Percentiles rank a stretch among this genome's conserved stretches.
These are phyloP conservation scores for Prosopocoilus inquinatus DNA, from an alignment of 2,888 invertebrate genomes.

Conservation along the genomic window DNA sequence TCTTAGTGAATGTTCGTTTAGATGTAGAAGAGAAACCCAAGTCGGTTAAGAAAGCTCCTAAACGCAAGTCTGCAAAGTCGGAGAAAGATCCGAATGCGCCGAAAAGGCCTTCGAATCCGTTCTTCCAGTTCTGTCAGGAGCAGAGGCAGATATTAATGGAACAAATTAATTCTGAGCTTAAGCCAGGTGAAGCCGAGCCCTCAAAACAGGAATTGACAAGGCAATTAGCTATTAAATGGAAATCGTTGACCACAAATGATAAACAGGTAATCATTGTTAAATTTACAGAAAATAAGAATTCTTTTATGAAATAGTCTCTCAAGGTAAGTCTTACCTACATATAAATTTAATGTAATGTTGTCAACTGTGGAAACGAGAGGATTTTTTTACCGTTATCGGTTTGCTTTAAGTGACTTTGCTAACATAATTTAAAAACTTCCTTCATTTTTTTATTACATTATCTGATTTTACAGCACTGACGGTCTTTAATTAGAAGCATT, in stretches of 20 bases:
- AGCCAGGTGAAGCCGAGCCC: slow-evolving; percentile 64
- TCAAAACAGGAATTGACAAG: slow-evolving; percentile 74
- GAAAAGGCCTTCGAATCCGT: slow-evolving; percentile 76
- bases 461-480: too few relatives aligned
- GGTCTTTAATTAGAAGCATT: too few relatives aligned
- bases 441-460: too few relatives aligned
- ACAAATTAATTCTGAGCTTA: slow-evolving; percentile 57
- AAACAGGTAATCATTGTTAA: slow-evolving; percentile 58
- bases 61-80: slow-evolving; percentile 58
- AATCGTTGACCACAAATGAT: slow-evolving; percentile 65
- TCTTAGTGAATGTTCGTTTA: slow-evolving; percentile 4
- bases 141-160: slow-evolving; percentile 72
- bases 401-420: too few relatives aligned
- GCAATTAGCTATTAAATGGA: slow-evolving; percentile 73
- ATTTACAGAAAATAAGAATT: too few relatives aligned
- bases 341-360: too few relatives aligned
- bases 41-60: slow-evolving; percentile 49
- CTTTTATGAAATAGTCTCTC: too few relatives aligned
- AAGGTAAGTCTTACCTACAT: too few relatives aligned
- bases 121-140: slow-evolving; percentile 79
- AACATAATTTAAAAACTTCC: too few relatives aligned
- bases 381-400: too few relatives aligned
- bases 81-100: slow-evolving; percentile 73
- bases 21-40: slow-evolving; percentile 39
- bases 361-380: too few relatives aligned